Base-by-base conservation (phyloP, 2,888 invertebrate genomes). In the Agonopterix heracliana region DNA sequence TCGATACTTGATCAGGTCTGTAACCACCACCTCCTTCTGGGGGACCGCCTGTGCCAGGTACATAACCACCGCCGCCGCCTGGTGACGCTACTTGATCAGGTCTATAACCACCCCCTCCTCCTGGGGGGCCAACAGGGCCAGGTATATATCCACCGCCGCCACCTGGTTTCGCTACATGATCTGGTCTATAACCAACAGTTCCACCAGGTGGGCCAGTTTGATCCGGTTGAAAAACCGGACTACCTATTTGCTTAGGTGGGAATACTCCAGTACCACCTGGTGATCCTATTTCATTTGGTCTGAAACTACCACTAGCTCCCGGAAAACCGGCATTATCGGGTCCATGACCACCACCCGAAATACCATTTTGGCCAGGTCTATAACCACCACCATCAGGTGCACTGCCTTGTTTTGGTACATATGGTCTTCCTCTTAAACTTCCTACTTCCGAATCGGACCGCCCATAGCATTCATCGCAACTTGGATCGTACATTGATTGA, bases 401-500 rank as follows among this genome's bases (percentile, higher is more conserved):
- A 35, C 44, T 17, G 34, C 36, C 46, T 13, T 49, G 44, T 2
- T 10, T 8, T n/a, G 46, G 42, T 13, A 9, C 13, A 5, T 44
- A 36, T 0, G 46, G 34, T 35, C 41, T 41, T 41, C 45, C 36
- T 10, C 26, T 42, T 48, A 79, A 60, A 55, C 57, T 81, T 51
- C 68, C 75, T 2, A 63, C 67, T 46, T 68, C 79, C n/a, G 64
- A 52, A 13, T 69, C 68, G 1, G 66, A 44, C 38, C 62, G 64
- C 34, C 84, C 88, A 41, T 84, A 78, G 71, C 94, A 94, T 44
- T 91, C 93, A n/a, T 92, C 92, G 60, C 94, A 94, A 53, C 90
- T 90, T 0, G 89, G 90, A 45, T 92, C 91, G 46, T 92, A 91
- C 52, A 92, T 90, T 45, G 94, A 94, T 79, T 96, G 96, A 78